phyloP scores from a whole-genome alignment of 2,113 vertebrate species.

The Cyanoramphus novaezelandiae region DNA sequence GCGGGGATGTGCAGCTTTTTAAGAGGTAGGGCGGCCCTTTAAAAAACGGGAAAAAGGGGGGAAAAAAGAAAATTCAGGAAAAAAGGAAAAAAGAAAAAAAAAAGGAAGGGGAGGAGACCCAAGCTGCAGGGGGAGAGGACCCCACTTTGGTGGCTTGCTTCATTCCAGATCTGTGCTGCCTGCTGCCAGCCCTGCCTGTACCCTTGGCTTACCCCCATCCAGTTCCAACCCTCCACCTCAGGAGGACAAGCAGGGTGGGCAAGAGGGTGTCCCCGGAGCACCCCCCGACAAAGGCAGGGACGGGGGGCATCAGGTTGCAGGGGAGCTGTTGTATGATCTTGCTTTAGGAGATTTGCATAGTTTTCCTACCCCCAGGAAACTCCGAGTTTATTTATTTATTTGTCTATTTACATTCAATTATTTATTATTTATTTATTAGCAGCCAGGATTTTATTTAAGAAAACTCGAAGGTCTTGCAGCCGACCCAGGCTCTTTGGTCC shows the following conservation, averaged over 20 bases:
- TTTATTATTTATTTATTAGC: neutral
- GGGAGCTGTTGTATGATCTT: neutral
- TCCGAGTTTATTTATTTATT: neutral
- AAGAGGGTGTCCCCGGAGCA: neutral
- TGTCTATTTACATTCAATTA: neutral
- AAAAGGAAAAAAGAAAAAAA: neutral
- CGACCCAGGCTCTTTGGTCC: slow-evolving; percentile 37
- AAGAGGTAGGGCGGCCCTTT: neutral
- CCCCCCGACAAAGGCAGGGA: neutral
- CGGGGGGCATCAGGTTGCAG: accelerated
- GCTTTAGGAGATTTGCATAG: slow-evolving; percentile 57
- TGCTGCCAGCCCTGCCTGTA: neutral
- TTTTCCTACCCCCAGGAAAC: slow-evolving; percentile 44
- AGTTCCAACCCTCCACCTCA: neutral
- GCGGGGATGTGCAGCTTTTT: slow-evolving; percentile 18
- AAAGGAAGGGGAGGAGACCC: accelerated
- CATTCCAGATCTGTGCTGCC: neutral
- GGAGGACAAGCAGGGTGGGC: neutral
- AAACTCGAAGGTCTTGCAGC: slow-evolving; percentile 28
- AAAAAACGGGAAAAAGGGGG: accelerated
- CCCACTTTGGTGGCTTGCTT: neutral
- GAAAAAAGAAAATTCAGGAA: neutral
- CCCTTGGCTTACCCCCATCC: neutral
- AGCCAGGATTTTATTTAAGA: slow-evolving; percentile 37
- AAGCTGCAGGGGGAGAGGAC: neutral